These are phyloP conservation scores for Melanaphis sacchari DNA, from an alignment of 1,140 invertebrate genomes.

Conservation along the genomic window DNA sequence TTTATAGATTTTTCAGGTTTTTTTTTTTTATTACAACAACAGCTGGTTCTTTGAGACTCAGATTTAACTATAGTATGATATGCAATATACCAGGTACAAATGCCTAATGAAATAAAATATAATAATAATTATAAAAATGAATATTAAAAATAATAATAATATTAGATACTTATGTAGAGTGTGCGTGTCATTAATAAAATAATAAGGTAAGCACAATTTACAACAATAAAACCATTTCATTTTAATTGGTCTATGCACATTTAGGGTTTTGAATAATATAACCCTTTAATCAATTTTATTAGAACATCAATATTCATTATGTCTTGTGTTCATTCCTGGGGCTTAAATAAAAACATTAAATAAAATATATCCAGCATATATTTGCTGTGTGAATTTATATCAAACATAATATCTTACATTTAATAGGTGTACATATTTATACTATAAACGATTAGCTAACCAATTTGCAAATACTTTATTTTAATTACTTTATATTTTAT, in stretches of 20 bases:
- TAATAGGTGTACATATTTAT: neutral
- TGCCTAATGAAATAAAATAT: no score
- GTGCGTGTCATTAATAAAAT: neutral
- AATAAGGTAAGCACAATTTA: neutral
- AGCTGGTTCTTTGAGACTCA: neutral
- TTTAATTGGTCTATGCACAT: conserved; percentile 8
- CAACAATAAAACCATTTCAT: neutral
- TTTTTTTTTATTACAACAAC: neutral
- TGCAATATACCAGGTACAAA: neutral
- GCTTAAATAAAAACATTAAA: neutral
- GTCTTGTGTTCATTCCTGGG: neutral
- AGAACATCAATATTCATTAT: neutral
- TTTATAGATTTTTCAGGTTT: neutral
- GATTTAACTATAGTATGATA: neutral
- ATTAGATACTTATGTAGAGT: neutral
- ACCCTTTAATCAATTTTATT: neutral
- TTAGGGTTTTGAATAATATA: neutral
- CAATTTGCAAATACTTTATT: neutral
- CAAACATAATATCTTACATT: neutral
- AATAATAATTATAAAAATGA: neutral
- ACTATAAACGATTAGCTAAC: neutral
- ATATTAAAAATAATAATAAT: neutral
- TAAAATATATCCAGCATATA: neutral
- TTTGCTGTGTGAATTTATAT: neutral
- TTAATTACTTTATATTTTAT: neutral